phyloP scores from a whole-genome alignment of 1,140 invertebrate genomes.

The Coenobita brevimanus region DNA sequence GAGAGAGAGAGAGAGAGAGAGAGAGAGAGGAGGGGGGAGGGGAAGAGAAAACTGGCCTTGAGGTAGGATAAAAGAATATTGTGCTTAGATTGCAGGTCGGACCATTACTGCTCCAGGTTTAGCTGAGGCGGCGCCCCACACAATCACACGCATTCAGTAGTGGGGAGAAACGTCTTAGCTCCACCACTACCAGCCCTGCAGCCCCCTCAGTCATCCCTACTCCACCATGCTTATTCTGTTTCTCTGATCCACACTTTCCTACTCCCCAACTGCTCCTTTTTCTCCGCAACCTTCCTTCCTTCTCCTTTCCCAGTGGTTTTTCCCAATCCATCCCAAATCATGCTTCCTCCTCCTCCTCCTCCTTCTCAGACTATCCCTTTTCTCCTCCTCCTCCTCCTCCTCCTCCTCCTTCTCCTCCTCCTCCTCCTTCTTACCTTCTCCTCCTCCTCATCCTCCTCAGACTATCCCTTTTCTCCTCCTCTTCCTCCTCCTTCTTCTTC shows the following conservation, averaged over 20 bases:
- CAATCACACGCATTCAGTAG: no score
- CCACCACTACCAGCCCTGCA: no score
- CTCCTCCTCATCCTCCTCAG: neutral
- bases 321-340: neutral
- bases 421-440: neutral
- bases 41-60: neutral
- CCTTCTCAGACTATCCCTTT: neutral
- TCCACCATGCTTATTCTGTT: no score
- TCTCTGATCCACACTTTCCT: neutral
- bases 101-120: no score
- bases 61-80: no score
- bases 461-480: neutral
- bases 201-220: no score
- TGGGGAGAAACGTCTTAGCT: no score
- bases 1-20: neutral
- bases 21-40: neutral
- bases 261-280: neutral
- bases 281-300: neutral
- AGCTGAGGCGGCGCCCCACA: no score
- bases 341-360: neutral
- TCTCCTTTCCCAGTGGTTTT: neutral
- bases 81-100: no score
- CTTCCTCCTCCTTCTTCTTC: neutral
- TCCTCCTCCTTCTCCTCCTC: neutral
- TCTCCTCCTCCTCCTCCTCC: neutral